Evolutionary conservation across 2,888 invertebrate species (phyloP), one percentile per base, ranked within the genome.

Genomic region (Andrena chrysosceles): DNA sequence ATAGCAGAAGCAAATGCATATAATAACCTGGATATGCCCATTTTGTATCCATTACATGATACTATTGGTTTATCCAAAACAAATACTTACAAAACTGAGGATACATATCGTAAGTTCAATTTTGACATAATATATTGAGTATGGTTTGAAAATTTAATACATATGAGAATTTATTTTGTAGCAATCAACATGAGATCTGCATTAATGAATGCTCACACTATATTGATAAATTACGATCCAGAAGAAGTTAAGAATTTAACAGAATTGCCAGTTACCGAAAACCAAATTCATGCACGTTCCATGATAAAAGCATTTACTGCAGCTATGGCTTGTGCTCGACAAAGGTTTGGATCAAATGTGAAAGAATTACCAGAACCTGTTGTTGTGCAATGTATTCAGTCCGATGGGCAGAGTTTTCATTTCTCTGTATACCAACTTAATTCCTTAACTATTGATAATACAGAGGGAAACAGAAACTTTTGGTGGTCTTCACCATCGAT

Each of bases 361-460:
- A 95, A 95, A 91, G 94, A 95, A 77, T 94, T 98, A 52, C 96
- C 97, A 1, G 95, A 96, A 90, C 98, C 99, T 5, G 95, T 98
- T 70, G 96, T 96, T 59, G 94, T 98, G 2, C 98, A 99, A 93
- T 96, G 97, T 91, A 95, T 99, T 85, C 97, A 98, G 88, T 96
- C 97, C 3, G 96, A 98, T 92, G 97, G 98, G 0, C 95, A 96
- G 86, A 94, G 95, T 56, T 97, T 97, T 92, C 96, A 98, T 92
- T 98, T 98, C 92, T 96, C 97, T 4, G 95, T 98, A 23, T 96
- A 97, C 77, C 98, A 99, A 94, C 94, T 99, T 16, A 98, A 98
- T 90, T 97, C 97, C 0, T 94, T 98, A 49, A 95, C 97, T 93
- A 93, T 97, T 2, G 92, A 95, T 90, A 95, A 95, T 0, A 92